Evolutionary conservation across 30 jellyfish, hydroid and myxozoan genomes (phyloP).

Genomic region (Aurelia aurita): DNA sequence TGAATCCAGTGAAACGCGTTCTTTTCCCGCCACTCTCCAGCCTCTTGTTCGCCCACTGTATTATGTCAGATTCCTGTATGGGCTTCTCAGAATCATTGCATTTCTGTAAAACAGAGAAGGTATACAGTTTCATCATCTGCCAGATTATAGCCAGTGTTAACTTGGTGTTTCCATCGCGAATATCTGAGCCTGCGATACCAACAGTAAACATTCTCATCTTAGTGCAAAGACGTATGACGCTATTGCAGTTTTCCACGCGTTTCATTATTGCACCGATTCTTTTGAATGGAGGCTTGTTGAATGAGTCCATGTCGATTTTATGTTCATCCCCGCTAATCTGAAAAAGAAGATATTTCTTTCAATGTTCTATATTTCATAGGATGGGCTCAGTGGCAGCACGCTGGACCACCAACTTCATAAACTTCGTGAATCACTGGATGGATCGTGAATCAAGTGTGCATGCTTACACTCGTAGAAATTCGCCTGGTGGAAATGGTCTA

Average conservation of each 20-base stretch:
- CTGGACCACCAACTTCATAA: too few relatives aligned
- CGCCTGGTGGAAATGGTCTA: too few relatives aligned
- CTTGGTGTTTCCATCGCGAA: slow-evolving; percentile 56
- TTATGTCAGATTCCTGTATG: slow-evolving; percentile 53
- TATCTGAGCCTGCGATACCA: slow-evolving; percentile 83
- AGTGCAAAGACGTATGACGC: slow-evolving; percentile 59
- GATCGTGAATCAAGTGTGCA: too few relatives aligned
- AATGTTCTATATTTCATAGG: too few relatives aligned
- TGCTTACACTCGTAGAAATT: too few relatives aligned
- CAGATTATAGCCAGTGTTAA: slow-evolving; percentile 57
- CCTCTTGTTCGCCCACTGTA: slow-evolving; percentile 66
- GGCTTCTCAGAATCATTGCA: slow-evolving; percentile 54
- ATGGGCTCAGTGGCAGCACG: too few relatives aligned
- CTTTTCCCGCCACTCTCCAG: slow-evolving; percentile 51
- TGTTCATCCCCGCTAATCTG: not conserved
- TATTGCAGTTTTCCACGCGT: slow-evolving; percentile 80
- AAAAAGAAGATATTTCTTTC: not conserved
- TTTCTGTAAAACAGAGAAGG: slow-evolving; percentile 42
- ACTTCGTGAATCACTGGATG: too few relatives aligned
- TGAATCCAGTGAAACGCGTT: slow-evolving; percentile 59
- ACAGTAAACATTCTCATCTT: slow-evolving; percentile 52
- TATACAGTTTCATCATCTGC: slow-evolving; percentile 65
- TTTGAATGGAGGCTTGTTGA: slow-evolving; percentile 78
- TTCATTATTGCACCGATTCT: slow-evolving; percentile 57
- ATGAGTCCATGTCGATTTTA: slow-evolving; percentile 24